Conservation (phyloP, 1,140 invertebrate species). For the Rhizoglyphus robini region DNA sequence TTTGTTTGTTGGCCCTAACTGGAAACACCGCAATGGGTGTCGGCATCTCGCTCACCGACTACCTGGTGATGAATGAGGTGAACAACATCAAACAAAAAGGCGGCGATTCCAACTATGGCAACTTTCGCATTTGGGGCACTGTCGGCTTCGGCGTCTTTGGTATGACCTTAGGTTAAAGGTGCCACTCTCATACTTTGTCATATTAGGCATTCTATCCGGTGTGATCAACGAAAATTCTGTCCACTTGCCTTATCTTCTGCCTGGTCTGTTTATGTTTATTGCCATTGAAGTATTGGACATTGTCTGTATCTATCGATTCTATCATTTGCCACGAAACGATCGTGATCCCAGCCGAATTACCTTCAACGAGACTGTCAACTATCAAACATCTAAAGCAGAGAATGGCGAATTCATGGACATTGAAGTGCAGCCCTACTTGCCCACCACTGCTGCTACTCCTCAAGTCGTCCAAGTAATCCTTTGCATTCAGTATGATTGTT, state of each 20-base stretch:
- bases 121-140: conserved; percentile 55
- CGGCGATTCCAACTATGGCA: conserved; percentile 45
- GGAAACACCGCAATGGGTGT: conserved; percentile 20
- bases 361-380: background rate
- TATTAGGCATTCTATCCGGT: conserved; percentile 10
- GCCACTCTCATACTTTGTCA: background rate
- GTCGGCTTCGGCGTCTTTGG: conserved; percentile 27
- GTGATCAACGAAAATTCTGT: conserved; percentile 10
- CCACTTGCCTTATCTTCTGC: conserved; percentile 1
- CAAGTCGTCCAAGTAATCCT: background rate
- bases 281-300: conserved; percentile 8
- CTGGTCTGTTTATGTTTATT: conserved; percentile 21
- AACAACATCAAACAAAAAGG: conserved; percentile 4
- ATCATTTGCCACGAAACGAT: background rate
- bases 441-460: background rate
- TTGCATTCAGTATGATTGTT: background rate
- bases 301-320: background rate
- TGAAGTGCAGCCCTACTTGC: background rate
- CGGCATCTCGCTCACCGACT: conserved; percentile 21
- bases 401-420: background rate
- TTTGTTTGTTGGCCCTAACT: conserved; percentile 14
- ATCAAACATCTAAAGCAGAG: background rate
- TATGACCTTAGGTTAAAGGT: too few species aligned
- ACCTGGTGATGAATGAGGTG: conserved; percentile 16
- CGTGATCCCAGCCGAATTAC: background rate